These are phyloP conservation scores for Scomber japonicus DNA, from an alignment of 2,113 vertebrate species.

Conservation along the genomic window DNA sequence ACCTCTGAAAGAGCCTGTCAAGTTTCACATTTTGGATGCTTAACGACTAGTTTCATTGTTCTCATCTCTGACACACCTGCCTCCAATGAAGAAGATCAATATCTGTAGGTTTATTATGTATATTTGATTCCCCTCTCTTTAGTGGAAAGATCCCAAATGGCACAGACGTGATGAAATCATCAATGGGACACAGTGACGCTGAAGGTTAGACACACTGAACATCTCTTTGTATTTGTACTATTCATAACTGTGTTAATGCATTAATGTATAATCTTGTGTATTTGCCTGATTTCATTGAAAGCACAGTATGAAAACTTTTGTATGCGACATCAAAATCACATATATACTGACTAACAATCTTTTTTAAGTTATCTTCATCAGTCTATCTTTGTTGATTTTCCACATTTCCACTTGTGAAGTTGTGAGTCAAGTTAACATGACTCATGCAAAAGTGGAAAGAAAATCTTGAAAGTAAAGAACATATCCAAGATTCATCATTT, in stretches of 20 bases:
- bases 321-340: no score
- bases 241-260: no score
- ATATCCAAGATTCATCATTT: not conserved
- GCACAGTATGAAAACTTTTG: no score
- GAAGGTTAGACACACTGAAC: constrained; percentile 86
- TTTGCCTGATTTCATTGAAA: no score
- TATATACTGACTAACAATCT: no score
- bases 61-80: not conserved
- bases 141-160: constrained; percentile 96
- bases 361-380: not conserved
- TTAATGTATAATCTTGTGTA: not conserved
- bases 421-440: constrained; percentile 13
- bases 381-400: not conserved
- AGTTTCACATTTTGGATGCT: not conserved
- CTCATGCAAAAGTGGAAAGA: constrained; percentile 7
- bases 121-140: constrained; percentile 38
- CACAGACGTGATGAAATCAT: constrained; percentile 84
- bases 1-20: not conserved
- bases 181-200: constrained; percentile 85
- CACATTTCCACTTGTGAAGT: not conserved
- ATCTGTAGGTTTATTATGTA: not conserved
- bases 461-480: constrained; percentile 1
- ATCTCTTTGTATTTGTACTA: not conserved
- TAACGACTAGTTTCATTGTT: not conserved
- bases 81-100: not conserved